A percentile compares a stretch with the other conserved stretches of the same genome.
These are phyloP conservation scores for Cotesia typhae DNA, from an alignment of 1,140 invertebrate genomes.

Conservation along the genomic window DNA sequence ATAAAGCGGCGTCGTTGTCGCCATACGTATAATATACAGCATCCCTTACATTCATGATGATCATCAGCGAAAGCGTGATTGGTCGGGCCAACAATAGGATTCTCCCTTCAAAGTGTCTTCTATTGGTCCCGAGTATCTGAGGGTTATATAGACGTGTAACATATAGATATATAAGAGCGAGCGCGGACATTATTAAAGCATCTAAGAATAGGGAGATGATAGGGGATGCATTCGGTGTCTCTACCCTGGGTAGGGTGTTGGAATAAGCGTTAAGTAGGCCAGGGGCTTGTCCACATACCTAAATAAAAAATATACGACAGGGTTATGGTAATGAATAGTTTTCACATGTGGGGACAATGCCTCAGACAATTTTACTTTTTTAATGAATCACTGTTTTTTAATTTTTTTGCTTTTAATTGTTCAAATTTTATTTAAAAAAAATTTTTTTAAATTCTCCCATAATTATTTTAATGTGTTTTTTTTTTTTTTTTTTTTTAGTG, in stretches of 20 bases:
- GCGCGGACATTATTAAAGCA: conserved; percentile 34
- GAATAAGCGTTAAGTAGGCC: conserved; percentile 63
- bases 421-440: too few species aligned
- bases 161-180: conserved; percentile 46
- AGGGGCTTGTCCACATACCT: conserved; percentile 28
- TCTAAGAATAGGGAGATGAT: conserved; percentile 57
- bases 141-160: neutral
- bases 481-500: too few species aligned
- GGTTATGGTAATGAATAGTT: neutral
- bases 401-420: too few species aligned
- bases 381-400: too few species aligned
- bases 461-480: too few species aligned
- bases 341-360: too few species aligned
- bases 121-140: conserved; percentile 14
- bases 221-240: conserved; percentile 49
- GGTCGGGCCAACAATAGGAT: conserved; percentile 26
- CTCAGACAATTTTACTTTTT: too few species aligned
- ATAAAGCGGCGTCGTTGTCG: neutral
- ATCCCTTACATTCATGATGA: conserved; percentile 19
- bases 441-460: too few species aligned
- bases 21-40: neutral
- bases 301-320: too few species aligned
- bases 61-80: conserved; percentile 27
- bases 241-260: conserved; percentile 45
- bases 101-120: conserved; percentile 20